A percentile compares a stretch with the other conserved stretches of the same genome.
Evolutionary conservation across 2,888 invertebrate genomes (phyloP).

Genomic region (Cataglyphis albicans): DNA sequence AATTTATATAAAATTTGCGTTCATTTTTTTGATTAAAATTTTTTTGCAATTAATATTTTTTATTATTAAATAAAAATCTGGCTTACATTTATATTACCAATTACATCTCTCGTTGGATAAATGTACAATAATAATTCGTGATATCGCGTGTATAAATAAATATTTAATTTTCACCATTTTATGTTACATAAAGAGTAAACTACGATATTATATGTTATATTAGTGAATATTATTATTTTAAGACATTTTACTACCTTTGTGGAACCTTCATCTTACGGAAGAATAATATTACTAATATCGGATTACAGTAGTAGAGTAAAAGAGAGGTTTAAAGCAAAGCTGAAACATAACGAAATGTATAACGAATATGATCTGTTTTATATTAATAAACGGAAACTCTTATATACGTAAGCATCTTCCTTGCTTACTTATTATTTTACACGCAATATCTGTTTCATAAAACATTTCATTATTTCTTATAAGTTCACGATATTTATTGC

Average conservation of each 20-base stretch:
- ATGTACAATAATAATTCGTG: not conserved
- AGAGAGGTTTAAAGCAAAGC: not conserved
- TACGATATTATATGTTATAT: not conserved
- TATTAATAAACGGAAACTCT: not conserved
- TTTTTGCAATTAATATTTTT: not conserved
- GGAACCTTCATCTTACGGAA: not conserved
- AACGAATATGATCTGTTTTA: not conserved
- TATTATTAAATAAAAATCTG: not conserved
- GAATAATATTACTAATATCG: not conserved
- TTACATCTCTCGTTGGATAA: not conserved
- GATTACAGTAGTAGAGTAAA: no score
- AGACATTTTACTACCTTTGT: not conserved
- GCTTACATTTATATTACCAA: not conserved
- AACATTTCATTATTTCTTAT: slow-evolving; percentile 13
- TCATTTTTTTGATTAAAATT: not conserved
- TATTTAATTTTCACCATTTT: not conserved
- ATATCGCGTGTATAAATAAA: not conserved
- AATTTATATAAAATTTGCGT: not conserved
- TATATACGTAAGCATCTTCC: not conserved
- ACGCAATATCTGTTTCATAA: not conserved
- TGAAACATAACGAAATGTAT: not conserved
- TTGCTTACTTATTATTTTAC: not conserved
- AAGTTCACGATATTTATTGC: slow-evolving; percentile 15
- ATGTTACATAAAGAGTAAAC: not conserved
- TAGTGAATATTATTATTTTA: not conserved